These are phyloP conservation scores for Pituophis catenifer DNA, from an alignment of 2,113 vertebrate species.

Conservation along the genomic window DNA sequence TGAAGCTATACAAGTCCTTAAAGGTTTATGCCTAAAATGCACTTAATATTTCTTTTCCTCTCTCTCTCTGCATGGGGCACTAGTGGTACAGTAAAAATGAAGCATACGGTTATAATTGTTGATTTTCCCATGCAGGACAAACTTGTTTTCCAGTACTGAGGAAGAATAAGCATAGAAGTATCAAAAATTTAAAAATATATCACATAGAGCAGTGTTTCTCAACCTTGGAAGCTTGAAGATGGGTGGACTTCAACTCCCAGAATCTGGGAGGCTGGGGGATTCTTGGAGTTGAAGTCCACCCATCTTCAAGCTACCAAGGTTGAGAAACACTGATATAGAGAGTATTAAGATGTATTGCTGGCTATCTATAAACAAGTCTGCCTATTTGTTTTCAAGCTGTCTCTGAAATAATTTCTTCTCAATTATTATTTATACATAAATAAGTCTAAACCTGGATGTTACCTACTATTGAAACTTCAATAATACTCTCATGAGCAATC, in stretches of 20 bases:
- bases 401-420: background rate
- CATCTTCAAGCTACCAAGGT: too few relatives aligned
- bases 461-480: background rate
- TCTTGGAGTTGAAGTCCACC: too few relatives aligned
- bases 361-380: background rate
- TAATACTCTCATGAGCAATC: background rate
- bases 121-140: background rate
- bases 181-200: background rate
- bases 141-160: background rate
- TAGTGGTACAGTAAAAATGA: background rate
- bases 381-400: background rate
- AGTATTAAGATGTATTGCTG: background rate
- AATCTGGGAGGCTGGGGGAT: too few relatives aligned
- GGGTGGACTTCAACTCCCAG: too few relatives aligned
- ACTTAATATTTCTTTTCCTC: background rate
- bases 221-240: too few relatives aligned
- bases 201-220: too few relatives aligned
- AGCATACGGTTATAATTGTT: background rate
- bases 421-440: background rate
- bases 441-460: background rate
- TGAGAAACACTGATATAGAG: too few relatives aligned
- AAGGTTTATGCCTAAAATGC: background rate
- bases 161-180: background rate
- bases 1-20: background rate
- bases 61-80: background rate